phyloP scores from a whole-genome alignment of 2,888 invertebrate genomes.

The Acheta domesticus region DNA sequence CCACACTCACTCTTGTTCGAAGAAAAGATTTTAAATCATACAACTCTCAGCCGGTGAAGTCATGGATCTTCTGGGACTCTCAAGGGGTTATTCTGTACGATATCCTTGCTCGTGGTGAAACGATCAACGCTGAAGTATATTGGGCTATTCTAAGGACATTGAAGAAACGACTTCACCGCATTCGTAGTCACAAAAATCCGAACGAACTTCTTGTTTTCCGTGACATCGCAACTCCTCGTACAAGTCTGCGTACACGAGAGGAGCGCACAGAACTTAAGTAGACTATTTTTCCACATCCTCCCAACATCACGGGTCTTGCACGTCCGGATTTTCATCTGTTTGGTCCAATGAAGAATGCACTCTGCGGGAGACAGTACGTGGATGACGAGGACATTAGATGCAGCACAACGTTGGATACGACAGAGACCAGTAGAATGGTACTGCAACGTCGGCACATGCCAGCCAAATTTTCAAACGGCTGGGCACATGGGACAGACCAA shows the following conservation, averaged over 20 bases:
- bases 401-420: background rate
- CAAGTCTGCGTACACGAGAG: background rate
- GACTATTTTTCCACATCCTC: background rate
- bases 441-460: too few species aligned
- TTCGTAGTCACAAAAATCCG: background rate
- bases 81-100: background rate
- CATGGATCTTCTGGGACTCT: background rate
- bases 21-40: background rate
- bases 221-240: background rate
- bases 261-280: background rate
- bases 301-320: background rate
- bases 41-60: background rate
- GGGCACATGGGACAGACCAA: too few species aligned
- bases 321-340: background rate
- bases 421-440: constrained; percentile 20
- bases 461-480: too few species aligned
- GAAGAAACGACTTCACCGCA: background rate
- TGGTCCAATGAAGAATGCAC: background rate
- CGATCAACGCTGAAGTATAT: background rate
- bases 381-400: background rate
- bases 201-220: background rate
- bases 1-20: constrained; percentile 18
- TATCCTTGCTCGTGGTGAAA: background rate
- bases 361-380: background rate
- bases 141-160: background rate